Base-by-base conservation (phyloP, 2,797 vertebrate genomes). In the Coregonus sp. region DNA sequence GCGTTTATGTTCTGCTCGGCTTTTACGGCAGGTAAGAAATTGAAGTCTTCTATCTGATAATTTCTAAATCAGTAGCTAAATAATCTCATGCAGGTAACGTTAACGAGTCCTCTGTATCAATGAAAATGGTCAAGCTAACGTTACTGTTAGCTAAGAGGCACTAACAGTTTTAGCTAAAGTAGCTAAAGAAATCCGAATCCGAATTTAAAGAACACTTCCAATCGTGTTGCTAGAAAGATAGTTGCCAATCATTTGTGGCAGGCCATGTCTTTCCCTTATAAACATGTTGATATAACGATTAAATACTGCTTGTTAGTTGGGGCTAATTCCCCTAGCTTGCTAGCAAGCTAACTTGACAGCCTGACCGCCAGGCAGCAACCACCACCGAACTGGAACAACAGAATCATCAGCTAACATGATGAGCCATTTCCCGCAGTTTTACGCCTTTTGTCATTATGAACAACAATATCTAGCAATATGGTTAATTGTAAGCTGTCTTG, bases 1-100 rank as follows among this genome's bases (percentile, higher is more conserved):
- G 52, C n/a, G 75, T 65, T 90, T 51, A n/a, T 75, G 31, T 18
- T 92, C 52, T 83, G 31, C 16, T 68, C 77, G 4, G 2, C 86
- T 6, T 0, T 72, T 33, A 37, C 81, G 0, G 15, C 66, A 31
- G 92, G 93, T 94, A 79, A 88, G 88, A 0, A 0, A 5, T 5
- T 2, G 18, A n/a, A 9, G 66, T 15, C 2, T 29, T 35, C 16
- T 18, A 31, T 67, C 2, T 67, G 29, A 67, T 16, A 16, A 15
- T 31, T 67, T 67, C 29, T 66, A 11, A 14, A 31, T 67, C 29
- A 25, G 25, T 25, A 25, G 25, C 25, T 25, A 67, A 67, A 67
- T 35, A 0, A 31, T 14, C 12, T 33, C 29, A 33, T 5, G 65
- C 11, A 1, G 61, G 25, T 31, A 65, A 33, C 25, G 20, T 20